Conservation (phyloP, 2,797 vertebrate genomes). For the Mallotus villosus region DNA sequence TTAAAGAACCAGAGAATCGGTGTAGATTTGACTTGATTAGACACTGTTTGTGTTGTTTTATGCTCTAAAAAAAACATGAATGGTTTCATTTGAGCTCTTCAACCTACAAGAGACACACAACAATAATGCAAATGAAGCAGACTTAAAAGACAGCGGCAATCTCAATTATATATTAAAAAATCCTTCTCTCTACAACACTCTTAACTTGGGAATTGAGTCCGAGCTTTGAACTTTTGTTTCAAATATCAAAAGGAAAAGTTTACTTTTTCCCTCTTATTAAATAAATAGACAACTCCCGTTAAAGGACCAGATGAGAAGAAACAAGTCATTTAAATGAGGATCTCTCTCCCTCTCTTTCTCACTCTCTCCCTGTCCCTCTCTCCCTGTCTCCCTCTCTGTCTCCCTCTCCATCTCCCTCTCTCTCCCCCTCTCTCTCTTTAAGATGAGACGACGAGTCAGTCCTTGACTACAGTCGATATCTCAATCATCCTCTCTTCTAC, state of each 20-base stretch:
- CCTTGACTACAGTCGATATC: too few species aligned
- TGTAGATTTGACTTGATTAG: not conserved
- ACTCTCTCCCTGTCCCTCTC: too few species aligned
- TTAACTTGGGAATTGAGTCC: not conserved
- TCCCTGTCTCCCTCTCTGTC: too few species aligned
- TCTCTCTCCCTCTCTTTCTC: too few species aligned
- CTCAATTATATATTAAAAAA: not conserved
- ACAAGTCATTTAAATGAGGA: not conserved
- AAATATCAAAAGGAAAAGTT: conserved; percentile 3
- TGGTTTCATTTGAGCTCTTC: not conserved
- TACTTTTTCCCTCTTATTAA: not conserved
- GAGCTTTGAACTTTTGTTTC: conserved; percentile 4
- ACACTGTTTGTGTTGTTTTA: too few species aligned
- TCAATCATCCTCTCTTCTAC: too few species aligned
- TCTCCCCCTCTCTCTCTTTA: too few species aligned
- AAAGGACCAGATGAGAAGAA: not conserved
- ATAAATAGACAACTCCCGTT: not conserved
- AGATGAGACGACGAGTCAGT: too few species aligned
- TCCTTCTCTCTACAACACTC: not conserved
- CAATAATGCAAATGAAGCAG: too few species aligned
- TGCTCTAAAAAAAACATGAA: not conserved
- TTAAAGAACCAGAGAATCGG: not conserved
- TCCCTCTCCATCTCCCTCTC: too few species aligned
- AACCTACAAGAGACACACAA: not conserved
- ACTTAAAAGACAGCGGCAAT: not conserved